Evolutionary conservation across 2,797 vertebrate species (phyloP).

Genomic region (Denticeps clupeoides): DNA sequence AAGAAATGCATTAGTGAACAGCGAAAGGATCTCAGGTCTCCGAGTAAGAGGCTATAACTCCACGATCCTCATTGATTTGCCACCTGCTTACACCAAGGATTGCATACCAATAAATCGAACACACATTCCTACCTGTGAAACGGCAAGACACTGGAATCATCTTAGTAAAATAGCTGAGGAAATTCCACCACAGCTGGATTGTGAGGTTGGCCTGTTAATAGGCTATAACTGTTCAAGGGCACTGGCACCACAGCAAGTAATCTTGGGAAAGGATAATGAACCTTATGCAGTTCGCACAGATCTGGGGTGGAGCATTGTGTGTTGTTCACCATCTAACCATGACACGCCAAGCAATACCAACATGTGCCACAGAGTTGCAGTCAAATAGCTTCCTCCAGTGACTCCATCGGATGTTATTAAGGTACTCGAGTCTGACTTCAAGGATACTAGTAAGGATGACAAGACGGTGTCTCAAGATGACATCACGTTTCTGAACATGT

Average conservation of each 20-base stretch:
- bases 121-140: slow-evolving; percentile 13
- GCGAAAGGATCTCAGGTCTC: slow-evolving; percentile 4
- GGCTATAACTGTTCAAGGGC: too few relatives aligned
- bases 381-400: slow-evolving; percentile 14
- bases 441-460: slow-evolving; percentile 1
- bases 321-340: too few relatives aligned
- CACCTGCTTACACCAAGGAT: slow-evolving; percentile 16
- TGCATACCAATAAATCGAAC: slow-evolving; percentile 22
- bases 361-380: not conserved
- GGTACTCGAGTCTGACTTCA: slow-evolving; percentile 8
- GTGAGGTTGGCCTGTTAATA: not conserved
- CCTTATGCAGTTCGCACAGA: too few relatives aligned
- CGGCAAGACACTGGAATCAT: not conserved
- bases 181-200: not conserved
- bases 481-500: slow-evolving; percentile 2
- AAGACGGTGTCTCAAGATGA: not conserved
- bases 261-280: not conserved
- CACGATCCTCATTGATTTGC: slow-evolving; percentile 4
- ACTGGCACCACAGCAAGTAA: not conserved
- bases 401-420: slow-evolving; percentile 8
- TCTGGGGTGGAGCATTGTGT: too few relatives aligned
- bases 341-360: not conserved
- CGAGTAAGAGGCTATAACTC: slow-evolving; percentile 11
- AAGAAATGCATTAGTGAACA: slow-evolving; percentile 7
- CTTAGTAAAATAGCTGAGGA: slow-evolving; percentile 4